These are phyloP conservation scores for Drosophila mauritiana DNA, from an alignment of 1,140 invertebrate genomes.

Conservation along the genomic window DNA sequence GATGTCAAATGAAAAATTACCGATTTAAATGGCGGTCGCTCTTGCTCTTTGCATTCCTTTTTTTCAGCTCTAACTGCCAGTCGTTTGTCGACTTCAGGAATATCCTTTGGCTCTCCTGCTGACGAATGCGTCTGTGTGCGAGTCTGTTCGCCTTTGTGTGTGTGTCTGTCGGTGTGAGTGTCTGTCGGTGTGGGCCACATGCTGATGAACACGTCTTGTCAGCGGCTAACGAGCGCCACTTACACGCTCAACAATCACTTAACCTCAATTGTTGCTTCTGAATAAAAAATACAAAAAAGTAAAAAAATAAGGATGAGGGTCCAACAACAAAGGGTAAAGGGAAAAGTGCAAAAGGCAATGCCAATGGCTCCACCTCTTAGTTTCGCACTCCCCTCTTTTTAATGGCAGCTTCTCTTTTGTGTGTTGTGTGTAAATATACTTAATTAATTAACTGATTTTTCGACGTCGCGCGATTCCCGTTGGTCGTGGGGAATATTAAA, in stretches of 20 bases:
- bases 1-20: constrained; percentile 71
- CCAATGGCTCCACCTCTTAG: constrained; percentile 50
- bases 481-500: constrained; percentile 15
- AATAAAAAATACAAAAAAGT: constrained; percentile 51
- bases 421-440: constrained; percentile 72
- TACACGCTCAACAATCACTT: constrained; percentile 78
- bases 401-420: constrained; percentile 18
- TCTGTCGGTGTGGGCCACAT: constrained; percentile 54
- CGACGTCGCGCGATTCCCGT: constrained; percentile 26
- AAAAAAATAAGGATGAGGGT: constrained; percentile 14
- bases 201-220: constrained; percentile 77
- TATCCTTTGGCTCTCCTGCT: constrained; percentile 43
- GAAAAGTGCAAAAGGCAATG: constrained; percentile 74
- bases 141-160: constrained; percentile 2
- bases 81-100: constrained; percentile 68
- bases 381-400: neutral
- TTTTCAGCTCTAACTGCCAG: constrained; percentile 53
- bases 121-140: constrained; percentile 37
- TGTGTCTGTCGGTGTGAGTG: constrained; percentile 17
- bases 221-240: constrained; percentile 76
- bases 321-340: constrained; percentile 34
- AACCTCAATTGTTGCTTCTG: constrained; percentile 76
- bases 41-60: constrained; percentile 32
- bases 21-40: constrained; percentile 68
- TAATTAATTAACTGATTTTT: constrained; percentile 75